Evolutionary conservation across 2,113 vertebrate genomes (phyloP).

Genomic region (Cephalopterus ornatus): DNA sequence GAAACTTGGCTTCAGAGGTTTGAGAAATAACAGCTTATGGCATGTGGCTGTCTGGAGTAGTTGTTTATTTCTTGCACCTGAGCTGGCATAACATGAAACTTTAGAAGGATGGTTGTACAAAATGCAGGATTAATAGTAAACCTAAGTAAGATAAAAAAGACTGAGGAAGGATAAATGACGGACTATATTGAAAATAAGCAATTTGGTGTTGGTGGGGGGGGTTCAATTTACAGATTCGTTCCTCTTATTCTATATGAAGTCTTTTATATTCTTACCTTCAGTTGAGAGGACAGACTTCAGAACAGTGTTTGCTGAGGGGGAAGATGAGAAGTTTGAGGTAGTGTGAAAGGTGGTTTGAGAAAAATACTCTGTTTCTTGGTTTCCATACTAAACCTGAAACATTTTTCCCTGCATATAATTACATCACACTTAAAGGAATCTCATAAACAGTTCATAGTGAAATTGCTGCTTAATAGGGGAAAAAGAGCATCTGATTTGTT

Average conservation of each 20-base stretch:
- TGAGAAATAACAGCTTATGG: background rate
- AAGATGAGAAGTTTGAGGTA: background rate
- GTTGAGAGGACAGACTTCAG: background rate
- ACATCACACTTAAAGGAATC: background rate
- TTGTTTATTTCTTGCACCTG: background rate
- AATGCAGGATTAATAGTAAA: background rate
- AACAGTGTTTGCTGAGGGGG: background rate
- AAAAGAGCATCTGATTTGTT: background rate
- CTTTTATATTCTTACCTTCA: background rate
- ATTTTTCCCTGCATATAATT: background rate
- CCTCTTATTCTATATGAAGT: background rate
- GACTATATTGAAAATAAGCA: background rate
- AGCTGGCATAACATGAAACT: background rate
- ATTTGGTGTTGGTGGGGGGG: background rate
- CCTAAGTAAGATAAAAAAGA: background rate
- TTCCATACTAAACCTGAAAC: background rate
- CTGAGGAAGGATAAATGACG: background rate
- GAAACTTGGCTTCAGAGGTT: background rate
- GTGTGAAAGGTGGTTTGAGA: background rate
- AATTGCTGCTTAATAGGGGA: background rate
- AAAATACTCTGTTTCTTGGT: background rate
- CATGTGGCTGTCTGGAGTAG: background rate
- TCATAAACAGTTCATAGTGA: background rate
- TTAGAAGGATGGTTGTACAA: background rate
- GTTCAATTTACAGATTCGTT: background rate